Conservation (phyloP, 1,140 invertebrate species). For the Pseudobourletiella spinata region DNA sequence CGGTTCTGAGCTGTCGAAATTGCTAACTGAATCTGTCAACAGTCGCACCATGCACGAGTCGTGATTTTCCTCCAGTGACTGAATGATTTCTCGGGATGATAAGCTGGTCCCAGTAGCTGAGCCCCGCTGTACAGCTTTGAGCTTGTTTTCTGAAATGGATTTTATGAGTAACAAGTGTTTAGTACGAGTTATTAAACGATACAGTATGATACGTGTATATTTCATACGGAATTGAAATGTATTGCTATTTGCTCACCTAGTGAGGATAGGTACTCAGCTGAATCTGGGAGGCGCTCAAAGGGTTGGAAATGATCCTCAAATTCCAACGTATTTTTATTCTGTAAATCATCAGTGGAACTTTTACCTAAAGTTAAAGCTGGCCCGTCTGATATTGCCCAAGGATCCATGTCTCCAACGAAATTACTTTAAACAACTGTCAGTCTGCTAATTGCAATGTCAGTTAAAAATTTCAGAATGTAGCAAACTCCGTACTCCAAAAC, state of each 20-base stretch:
- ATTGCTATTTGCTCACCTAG: slow-evolving; percentile 23
- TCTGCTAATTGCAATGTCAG: no score
- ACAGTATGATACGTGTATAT: neutral
- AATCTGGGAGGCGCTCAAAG: slow-evolving; percentile 34
- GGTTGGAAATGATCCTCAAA: slow-evolving; percentile 31
- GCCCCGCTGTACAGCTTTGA: slow-evolving; percentile 36
- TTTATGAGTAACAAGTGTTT: neutral
- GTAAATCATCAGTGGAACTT: no score
- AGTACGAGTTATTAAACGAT: neutral
- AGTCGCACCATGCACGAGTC: slow-evolving; percentile 45
- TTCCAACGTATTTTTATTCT: no score
- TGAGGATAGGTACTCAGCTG: slow-evolving; percentile 30
- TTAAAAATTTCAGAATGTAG: no score
- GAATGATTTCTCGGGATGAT: slow-evolving; percentile 39
- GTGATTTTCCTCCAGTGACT: slow-evolving; percentile 42
- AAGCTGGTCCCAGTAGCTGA: slow-evolving; percentile 9
- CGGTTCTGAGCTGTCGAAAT: slow-evolving; percentile 35
- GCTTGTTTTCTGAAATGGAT: slow-evolving; percentile 39
- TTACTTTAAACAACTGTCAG: no score
- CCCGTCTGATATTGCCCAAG: no score
- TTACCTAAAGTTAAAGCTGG: no score
- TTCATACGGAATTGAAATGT: neutral
- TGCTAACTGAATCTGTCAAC: slow-evolving; percentile 38
- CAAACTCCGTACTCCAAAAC: no score
- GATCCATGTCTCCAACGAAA: no score